Conservation (phyloP, 2,797 vertebrate species). For the Artibeus jamaicensis region DNA sequence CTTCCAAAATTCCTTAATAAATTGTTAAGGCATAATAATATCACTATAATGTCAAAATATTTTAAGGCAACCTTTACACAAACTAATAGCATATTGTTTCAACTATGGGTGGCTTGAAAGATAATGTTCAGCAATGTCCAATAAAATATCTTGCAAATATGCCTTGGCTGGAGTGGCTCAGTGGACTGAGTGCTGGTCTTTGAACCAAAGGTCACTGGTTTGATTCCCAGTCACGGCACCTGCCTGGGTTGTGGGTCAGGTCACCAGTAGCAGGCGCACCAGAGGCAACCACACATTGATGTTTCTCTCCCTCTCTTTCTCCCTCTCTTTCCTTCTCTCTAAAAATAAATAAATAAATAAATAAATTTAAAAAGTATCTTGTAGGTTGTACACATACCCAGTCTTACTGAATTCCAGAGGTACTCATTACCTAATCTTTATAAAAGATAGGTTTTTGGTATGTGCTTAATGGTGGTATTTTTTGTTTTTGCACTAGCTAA, state of each 20-base stretch:
- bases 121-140: background rate
- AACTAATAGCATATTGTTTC: background rate
- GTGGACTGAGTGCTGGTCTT: no score
- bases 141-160: constrained; percentile 44
- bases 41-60: constrained; percentile 1
- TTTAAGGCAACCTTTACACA: constrained; percentile 21
- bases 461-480: background rate
- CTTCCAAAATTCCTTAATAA: constrained; percentile 41
- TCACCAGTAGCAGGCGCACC: no score
- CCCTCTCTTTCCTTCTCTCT: no score
- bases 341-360: no score
- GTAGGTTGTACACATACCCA: background rate
- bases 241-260: no score
- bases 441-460: background rate
- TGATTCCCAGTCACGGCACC: no score
- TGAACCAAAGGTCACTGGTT: no score
- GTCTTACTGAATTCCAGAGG: constrained; percentile 13
- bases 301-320: no score
- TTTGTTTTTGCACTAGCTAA: background rate
- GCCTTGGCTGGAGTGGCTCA: no score
- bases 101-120: constrained; percentile 17
- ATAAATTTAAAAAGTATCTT: background rate
- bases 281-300: no score
- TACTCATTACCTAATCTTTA: constrained; percentile 38
- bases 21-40: constrained; percentile 31